Evolutionary conservation across 1,140 invertebrate species (phyloP), one percentile per base, ranked within the genome.

Genomic region (Rhysida immarginata): DNA sequence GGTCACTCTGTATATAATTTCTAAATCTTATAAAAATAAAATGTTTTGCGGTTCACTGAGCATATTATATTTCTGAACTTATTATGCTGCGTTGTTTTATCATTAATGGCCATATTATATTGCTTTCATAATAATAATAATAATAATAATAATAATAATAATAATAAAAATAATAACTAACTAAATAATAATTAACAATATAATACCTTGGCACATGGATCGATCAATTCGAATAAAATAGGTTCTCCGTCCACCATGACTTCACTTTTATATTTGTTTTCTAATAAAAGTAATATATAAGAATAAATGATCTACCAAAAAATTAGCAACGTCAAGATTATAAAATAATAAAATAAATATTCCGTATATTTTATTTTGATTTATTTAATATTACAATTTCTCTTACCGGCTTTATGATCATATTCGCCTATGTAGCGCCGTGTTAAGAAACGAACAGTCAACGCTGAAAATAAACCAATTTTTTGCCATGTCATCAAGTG

Each of bases 401-500:
- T 55, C 59, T 56, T 75, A 88, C 86, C 87, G 74, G 84, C 80
- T 71, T 89, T 85, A 70, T 92, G 87, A 69, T 92, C 88, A 69
- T 94, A 94, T 72, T 94, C 89, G 45, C 89, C 88, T 57, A 94
- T 93, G 69, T 90, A 94, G 59, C 88, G 73, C 64, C 83, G 85
- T 0, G 89, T 93, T 44, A 93, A 71, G 67, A 90, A 93, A 60
- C 89, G 78, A 45, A 94, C 89, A 27, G 85, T 87, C 64, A 94
- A 64, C 35, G 87, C 87, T 91, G 79, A 55, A 64, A 59, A 57
- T 49, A 11, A 46, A 53, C 14, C n/a, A 29, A 53, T 14, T n/a
- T n/a, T n/a, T n/a, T n/a, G n/a, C n/a, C n/a, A n/a, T n/a, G n/a
- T n/a, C n/a, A n/a, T 46, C 23, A 26, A 41, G 49, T 56, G 29